A percentile compares a stretch with the other conserved stretches of the same genome.
Evolutionary conservation across 2,888 invertebrate genomes (phyloP).

Genomic region (Microplitis manilae): DNA sequence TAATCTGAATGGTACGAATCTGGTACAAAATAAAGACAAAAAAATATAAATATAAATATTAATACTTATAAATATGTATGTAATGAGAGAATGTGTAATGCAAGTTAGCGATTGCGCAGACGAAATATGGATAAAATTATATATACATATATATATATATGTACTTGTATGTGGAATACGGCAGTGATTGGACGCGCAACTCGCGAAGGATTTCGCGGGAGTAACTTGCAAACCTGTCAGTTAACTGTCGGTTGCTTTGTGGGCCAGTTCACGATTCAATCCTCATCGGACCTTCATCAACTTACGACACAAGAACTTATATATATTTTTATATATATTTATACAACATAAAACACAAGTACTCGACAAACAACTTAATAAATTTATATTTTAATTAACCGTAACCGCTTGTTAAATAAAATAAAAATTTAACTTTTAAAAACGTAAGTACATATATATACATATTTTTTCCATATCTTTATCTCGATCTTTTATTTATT

Average conservation of each 20-base stretch:
- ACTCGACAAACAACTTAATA: no score
- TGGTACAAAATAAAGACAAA: conserved; percentile 6
- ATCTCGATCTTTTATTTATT: background rate
- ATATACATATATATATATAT: conserved; percentile 18
- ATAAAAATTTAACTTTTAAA: background rate
- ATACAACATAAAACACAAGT: background rate
- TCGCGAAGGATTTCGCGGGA: conserved; percentile 51
- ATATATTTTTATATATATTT: no score
- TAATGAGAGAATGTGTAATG: conserved; percentile 1
- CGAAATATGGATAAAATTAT: conserved; percentile 24
- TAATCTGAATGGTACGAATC: background rate
- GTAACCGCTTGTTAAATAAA: background rate
- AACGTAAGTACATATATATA: background rate
- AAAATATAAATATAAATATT: background rate
- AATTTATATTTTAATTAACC: background rate
- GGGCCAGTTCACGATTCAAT: conserved; percentile 50
- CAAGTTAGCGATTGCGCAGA: conserved; percentile 55
- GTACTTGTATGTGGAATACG: conserved; percentile 17
- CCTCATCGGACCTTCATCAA: background rate
- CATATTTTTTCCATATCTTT: no score
- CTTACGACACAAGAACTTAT: background rate
- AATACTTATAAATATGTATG: conserved; percentile 1
- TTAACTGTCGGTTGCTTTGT: conserved; percentile 57
- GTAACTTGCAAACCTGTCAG: conserved; percentile 49
- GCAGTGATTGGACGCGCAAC: conserved; percentile 39